Conservation (phyloP, 2,113 vertebrate species). For the Phycodurus eques region DNA sequence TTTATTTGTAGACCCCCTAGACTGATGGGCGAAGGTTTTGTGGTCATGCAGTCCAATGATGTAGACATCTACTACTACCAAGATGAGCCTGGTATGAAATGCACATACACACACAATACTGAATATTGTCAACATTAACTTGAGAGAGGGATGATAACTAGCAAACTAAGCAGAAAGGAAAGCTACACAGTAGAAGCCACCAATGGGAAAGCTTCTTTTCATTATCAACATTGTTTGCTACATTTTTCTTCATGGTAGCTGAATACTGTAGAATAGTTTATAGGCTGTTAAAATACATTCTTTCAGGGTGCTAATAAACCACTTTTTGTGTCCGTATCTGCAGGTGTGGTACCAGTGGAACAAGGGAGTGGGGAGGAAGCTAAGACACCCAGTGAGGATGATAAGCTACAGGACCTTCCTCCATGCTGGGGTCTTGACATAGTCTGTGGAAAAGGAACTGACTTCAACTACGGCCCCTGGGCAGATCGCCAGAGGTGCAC, state of each 20-base stretch:
- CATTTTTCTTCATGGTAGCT: neutral
- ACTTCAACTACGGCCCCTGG: constrained; percentile 98
- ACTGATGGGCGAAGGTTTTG: constrained; percentile 98
- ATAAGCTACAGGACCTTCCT: constrained; percentile 92
- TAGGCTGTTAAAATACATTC: neutral
- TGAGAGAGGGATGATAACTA: neutral
- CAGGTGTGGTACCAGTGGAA: constrained; percentile 92
- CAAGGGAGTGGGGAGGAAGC: constrained; percentile 81
- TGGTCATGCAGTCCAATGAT: constrained; percentile 98
- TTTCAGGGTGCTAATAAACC: constrained; percentile 1
- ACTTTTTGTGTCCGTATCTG: neutral
- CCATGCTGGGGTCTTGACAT: constrained; percentile 98
- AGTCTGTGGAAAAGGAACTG: constrained; percentile 97
- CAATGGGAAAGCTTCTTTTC: neutral
- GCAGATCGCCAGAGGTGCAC: constrained; percentile 92
- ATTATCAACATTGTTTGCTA: neutral
- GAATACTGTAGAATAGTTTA: neutral
- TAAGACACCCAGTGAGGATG: constrained; percentile 82
- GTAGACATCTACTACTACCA: constrained; percentile 99
- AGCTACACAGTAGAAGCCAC: neutral
- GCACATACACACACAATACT: neutral
- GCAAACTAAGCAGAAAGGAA: neutral
- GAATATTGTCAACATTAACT: neutral
- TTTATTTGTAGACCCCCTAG: constrained; percentile 82
- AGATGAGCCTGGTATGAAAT: constrained; percentile 89